Base-by-base conservation (phyloP, 2,797 vertebrate genomes). In the Borostomias antarcticus region DNA sequence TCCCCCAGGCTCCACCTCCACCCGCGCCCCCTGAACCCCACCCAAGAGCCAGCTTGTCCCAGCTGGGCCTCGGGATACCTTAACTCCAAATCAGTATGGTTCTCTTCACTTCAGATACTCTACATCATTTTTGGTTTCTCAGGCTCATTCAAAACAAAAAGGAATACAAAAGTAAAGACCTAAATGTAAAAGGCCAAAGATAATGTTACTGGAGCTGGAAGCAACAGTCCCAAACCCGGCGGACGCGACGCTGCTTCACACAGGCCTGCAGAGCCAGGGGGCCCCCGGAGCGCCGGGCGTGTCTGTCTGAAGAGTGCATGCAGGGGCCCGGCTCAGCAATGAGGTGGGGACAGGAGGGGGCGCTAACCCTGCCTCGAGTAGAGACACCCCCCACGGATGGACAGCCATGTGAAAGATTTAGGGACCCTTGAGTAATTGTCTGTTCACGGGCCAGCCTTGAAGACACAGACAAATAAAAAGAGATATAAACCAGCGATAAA, bases 111-210 rank as follows among this genome's bases (percentile, higher is more conserved):
- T 87, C 85, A 80, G 91, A 92, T 91, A 92, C n/a, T n/a, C n/a
- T n/a, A n/a, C 85, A 88, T 91, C 86, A 91, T 89, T 92, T 96
- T 94, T 93, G 95, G 95, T 93, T 95, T 90, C 84, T 92, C 90
- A 88, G 88, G 88, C 87, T 86, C 60, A 60, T 74, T 60, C 74
- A 79, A 32, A 62, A 61, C 69, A 62, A 67, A 62, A 47, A 43
- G 58, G 70, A 64, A 82, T 66, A 69, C 77, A 82, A 57, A 57
- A 2, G 45, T 56, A 65, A 57, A 64, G 29, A 35, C 2, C 54
- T 63, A 33, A 47, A 69, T 45, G 40, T 15, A 33, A 15, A 62
- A 80, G 53, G 68, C 77, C 75, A 79, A 81, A 85, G 78, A 80
- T 79, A 86, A n/a, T 82, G 82, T 81, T 81, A 84, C 63, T 65